Evolutionary conservation across 2,113 vertebrate species (phyloP).

Genomic region (Pituophis catenifer): DNA sequence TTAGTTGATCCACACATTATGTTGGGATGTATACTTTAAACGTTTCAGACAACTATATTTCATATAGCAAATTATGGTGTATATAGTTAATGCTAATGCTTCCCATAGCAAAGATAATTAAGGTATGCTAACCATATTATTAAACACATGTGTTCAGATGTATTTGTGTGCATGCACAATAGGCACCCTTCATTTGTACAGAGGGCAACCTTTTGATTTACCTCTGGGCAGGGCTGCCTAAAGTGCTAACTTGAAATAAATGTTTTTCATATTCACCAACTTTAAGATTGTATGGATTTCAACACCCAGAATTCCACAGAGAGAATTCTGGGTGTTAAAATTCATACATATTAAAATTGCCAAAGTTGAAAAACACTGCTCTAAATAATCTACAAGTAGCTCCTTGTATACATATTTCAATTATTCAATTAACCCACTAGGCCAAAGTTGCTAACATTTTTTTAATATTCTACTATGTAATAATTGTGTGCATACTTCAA

Average conservation of each 20-base stretch:
- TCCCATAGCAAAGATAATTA: background rate
- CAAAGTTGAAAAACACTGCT: background rate
- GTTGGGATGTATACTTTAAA: background rate
- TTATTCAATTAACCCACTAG: background rate
- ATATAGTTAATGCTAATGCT: background rate
- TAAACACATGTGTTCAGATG: background rate
- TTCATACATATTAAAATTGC: background rate
- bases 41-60: background rate
- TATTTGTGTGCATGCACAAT: background rate
- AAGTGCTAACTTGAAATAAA: background rate
- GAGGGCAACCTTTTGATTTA: background rate
- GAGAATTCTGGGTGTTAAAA: background rate
- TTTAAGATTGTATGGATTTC: background rate
- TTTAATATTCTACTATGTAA: constrained; percentile 55
- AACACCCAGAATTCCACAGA: background rate
- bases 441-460: constrained; percentile 14
- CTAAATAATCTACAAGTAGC: background rate
- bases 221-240: background rate
- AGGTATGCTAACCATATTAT: background rate
- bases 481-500: constrained; percentile 72
- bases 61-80: background rate
- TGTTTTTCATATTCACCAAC: background rate
- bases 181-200: too few species aligned
- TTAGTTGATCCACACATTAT: background rate
- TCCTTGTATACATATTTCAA: background rate